phyloP scores from a whole-genome alignment of 2,888 invertebrate genomes.

The Lochmaea crataegi region DNA sequence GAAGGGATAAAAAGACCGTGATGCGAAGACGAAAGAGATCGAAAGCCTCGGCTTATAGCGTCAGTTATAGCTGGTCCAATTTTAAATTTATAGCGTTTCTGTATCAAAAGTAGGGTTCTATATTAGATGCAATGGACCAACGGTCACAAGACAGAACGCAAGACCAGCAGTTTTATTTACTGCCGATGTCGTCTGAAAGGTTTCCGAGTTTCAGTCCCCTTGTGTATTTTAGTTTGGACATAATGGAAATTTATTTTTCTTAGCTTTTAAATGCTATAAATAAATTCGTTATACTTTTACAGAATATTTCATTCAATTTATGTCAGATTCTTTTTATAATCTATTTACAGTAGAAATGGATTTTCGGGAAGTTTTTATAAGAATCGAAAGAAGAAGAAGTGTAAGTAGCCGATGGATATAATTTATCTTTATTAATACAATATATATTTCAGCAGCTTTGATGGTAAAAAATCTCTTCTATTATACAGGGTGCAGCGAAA shows the following conservation, averaged over 20 bases:
- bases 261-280: neutral
- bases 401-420: too few species aligned
- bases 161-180: slow-evolving; percentile 44
- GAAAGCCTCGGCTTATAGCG: slow-evolving; percentile 56
- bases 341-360: too few species aligned
- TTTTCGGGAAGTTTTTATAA: too few species aligned
- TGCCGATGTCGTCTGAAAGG: slow-evolving; percentile 27
- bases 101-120: slow-evolving; percentile 57
- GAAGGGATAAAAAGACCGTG: slow-evolving; percentile 35
- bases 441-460: too few species aligned
- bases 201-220: slow-evolving; percentile 12
- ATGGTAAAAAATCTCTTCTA: too few species aligned
- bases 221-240: slow-evolving; percentile 40
- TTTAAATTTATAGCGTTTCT: slow-evolving; percentile 60
- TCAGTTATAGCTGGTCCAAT: slow-evolving; percentile 53
- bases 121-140: slow-evolving; percentile 57
- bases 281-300: too few species aligned
- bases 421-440: too few species aligned
- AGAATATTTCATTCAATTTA: too few species aligned
- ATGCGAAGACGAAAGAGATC: slow-evolving; percentile 54
- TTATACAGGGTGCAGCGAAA: too few species aligned
- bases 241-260: slow-evolving; percentile 43
- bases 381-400: too few species aligned
- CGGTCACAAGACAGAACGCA: slow-evolving; percentile 52
- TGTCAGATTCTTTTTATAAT: too few species aligned